Conservation (phyloP, 1,140 invertebrate species). For the Temnothorax longispinosus region DNA sequence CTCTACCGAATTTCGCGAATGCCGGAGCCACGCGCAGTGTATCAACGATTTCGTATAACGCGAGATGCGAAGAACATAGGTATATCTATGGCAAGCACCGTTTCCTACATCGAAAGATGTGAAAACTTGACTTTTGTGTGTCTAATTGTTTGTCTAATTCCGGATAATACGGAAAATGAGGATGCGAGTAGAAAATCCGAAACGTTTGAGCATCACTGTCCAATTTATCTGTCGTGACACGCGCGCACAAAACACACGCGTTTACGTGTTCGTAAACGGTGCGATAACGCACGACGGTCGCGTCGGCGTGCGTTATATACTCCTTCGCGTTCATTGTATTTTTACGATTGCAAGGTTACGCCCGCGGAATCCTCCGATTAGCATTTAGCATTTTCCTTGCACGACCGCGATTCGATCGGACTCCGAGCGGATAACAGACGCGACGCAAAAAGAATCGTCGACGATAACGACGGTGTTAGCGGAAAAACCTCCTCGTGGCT, state of each 20-base stretch:
- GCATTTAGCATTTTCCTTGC: conserved; percentile 57
- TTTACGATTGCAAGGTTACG: conserved; percentile 75
- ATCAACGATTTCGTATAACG: not conserved
- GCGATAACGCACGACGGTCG: conserved; percentile 68
- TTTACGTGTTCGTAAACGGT: conserved; percentile 48
- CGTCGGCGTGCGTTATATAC: conserved; percentile 73
- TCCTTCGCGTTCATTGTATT: conserved; percentile 77
- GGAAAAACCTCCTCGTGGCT: conserved; percentile 38
- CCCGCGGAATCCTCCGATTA: conserved; percentile 44
- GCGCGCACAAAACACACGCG: conserved; percentile 39
- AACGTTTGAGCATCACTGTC: conserved; percentile 75
- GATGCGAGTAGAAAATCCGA: not conserved
- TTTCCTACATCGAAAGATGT: not conserved
- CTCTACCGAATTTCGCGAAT: not conserved
- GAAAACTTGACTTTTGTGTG: not conserved
- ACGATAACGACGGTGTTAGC: conserved; percentile 24
- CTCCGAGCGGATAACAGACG: conserved; percentile 21
- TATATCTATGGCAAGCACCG: not conserved
- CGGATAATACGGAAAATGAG: not conserved
- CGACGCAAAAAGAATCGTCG: conserved; percentile 30
- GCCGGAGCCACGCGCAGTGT: not conserved
- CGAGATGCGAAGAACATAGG: not conserved
- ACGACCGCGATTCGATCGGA: conserved; percentile 35
- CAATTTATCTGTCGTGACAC: conserved; percentile 78
- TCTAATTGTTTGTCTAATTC: not conserved